A percentile compares a stretch with the other conserved stretches of the same genome.
Conservation (phyloP, 2,113 vertebrate species). For the Heptranchias perlo region DNA sequence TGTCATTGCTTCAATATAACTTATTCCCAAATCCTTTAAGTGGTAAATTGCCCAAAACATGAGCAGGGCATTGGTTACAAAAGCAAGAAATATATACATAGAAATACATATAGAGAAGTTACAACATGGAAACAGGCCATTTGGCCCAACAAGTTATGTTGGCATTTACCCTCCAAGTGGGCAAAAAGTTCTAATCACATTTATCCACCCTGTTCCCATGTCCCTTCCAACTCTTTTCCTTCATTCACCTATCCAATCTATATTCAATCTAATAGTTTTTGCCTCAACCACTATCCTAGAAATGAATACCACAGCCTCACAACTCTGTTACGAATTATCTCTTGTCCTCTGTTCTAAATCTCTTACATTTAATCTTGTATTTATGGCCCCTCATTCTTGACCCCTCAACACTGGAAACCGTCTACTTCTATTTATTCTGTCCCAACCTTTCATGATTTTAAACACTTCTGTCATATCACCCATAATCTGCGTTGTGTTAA, state of each 20-base stretch:
- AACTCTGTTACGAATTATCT: neutral
- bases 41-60: neutral
- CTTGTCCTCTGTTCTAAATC: neutral
- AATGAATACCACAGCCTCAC: neutral
- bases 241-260: neutral
- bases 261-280: neutral
- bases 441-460: neutral
- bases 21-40: neutral
- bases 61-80: neutral
- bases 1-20: neutral
- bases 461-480: neutral
- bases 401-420: neutral
- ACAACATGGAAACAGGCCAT: neutral
- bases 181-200: neutral
- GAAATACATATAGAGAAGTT: neutral
- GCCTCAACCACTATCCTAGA: neutral
- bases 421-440: neutral
- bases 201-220: neutral
- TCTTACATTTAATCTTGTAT: neutral
- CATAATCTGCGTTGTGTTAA: neutral
- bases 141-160: no score
- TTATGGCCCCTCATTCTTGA: neutral
- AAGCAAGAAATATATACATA: neutral
- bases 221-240: neutral
- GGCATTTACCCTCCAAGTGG: neutral